Evolutionary conservation across 1,140 invertebrate genomes (phyloP).

Genomic region (Idris sp.): DNA sequence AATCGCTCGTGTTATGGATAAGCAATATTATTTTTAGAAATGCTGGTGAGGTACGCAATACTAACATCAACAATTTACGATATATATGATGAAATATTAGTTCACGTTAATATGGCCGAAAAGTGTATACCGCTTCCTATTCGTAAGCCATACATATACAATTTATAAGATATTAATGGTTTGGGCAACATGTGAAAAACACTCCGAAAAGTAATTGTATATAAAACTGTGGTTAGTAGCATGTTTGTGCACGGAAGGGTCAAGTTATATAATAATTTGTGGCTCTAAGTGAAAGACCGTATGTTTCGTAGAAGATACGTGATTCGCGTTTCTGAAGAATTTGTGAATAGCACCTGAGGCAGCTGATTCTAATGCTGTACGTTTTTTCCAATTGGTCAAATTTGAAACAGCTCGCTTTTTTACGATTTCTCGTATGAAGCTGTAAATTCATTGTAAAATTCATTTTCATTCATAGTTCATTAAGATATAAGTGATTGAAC

Average conservation of each 20-base stretch:
- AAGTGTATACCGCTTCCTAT: constrained; percentile 17
- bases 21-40: no score
- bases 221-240: constrained; percentile 25
- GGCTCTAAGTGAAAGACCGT: constrained; percentile 40
- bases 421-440: constrained; percentile 5
- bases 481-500: no score
- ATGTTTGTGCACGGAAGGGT: constrained; percentile 31
- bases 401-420: constrained; percentile 33
- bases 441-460: no score
- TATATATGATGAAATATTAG: constrained; percentile 12
- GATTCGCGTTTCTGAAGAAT: constrained; percentile 48
- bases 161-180: constrained; percentile 34
- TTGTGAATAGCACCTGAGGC: constrained; percentile 46
- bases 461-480: no score
- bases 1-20: no score
- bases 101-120: constrained; percentile 11
- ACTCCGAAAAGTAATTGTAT: constrained; percentile 23
- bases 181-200: constrained; percentile 30
- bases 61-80: no score
- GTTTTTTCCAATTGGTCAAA: constrained; percentile 38
- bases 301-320: constrained; percentile 46
- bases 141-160: constrained; percentile 24
- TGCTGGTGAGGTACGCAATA: no score
- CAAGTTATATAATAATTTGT: constrained; percentile 56
- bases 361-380: constrained; percentile 39